These are phyloP conservation scores for Sitophilus oryzae DNA, from an alignment of 1,140 invertebrate genomes.

Conservation along the genomic window DNA sequence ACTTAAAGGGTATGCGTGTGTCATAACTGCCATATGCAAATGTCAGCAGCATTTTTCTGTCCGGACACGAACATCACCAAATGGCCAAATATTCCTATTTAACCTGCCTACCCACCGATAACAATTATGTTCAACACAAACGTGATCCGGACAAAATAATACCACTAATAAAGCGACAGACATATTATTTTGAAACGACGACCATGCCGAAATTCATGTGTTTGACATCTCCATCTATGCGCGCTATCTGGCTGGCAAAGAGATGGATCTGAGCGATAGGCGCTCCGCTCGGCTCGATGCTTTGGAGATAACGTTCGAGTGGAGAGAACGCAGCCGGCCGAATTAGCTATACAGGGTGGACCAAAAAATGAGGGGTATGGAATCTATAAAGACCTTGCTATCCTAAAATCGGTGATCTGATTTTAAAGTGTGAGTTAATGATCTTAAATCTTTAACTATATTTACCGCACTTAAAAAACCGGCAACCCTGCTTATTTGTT, in stretches of 20 bases:
- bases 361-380: too few relatives aligned
- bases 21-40: too few relatives aligned
- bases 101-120: not conserved
- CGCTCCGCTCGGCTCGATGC: conserved; percentile 29
- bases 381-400: too few relatives aligned
- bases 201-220: conserved; percentile 30
- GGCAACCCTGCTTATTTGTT: too few relatives aligned
- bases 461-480: too few relatives aligned
- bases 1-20: too few relatives aligned
- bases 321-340: conserved; percentile 32
- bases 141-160: conserved; percentile 1
- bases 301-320: conserved; percentile 29
- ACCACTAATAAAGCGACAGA: not conserved
- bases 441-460: too few relatives aligned
- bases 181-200: conserved; percentile 20
- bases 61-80: not conserved
- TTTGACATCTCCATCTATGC: conserved; percentile 40
- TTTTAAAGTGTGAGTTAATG: too few relatives aligned
- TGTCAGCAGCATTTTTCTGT: too few relatives aligned
- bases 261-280: conserved; percentile 39
- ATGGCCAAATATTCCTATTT: not conserved
- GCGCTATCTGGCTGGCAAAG: conserved; percentile 28
- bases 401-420: too few relatives aligned
- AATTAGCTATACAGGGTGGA: conserved; percentile 2
- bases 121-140: too few relatives aligned